Percentiles rank a stretch among this genome's conserved stretches.
Conservation (phyloP, 2,797 vertebrate species). For the Poliocrania exsul region DNA sequence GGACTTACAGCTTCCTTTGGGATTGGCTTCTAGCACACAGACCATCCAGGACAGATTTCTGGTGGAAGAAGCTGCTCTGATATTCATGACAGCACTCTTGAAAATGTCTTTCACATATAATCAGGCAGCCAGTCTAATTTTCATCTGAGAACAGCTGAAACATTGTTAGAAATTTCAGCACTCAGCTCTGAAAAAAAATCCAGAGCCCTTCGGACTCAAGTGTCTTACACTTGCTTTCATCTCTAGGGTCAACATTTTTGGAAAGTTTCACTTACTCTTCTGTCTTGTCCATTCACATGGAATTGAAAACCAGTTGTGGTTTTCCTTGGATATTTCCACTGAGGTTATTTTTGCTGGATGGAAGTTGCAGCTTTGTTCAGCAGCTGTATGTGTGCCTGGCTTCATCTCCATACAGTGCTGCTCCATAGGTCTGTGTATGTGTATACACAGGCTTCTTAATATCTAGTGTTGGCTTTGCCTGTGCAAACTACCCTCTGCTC, state of each 20-base stretch:
- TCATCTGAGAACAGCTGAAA: background rate
- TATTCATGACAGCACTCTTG: background rate
- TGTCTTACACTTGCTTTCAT: background rate
- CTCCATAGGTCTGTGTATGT: background rate
- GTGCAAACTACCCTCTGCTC: background rate
- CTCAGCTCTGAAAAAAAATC: background rate
- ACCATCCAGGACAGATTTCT: background rate
- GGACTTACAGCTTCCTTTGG: background rate
- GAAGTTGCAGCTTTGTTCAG: background rate
- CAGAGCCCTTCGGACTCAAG: background rate
- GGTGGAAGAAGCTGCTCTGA: background rate
- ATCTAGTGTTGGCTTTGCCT: background rate
- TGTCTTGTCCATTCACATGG: too few species aligned
- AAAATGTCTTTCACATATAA: background rate
- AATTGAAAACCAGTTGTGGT: background rate
- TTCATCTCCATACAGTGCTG: background rate
- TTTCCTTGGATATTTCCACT: background rate
- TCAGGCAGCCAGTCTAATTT: background rate
- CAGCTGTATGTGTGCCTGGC: background rate
- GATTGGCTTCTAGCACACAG: background rate
- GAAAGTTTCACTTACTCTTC: background rate
- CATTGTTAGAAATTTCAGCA: background rate
- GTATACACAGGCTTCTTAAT: background rate
- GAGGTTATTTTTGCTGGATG: background rate
- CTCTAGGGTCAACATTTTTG: background rate